Conservation (phyloP, 2,888 invertebrate genomes). For the Synergus japonicus region DNA sequence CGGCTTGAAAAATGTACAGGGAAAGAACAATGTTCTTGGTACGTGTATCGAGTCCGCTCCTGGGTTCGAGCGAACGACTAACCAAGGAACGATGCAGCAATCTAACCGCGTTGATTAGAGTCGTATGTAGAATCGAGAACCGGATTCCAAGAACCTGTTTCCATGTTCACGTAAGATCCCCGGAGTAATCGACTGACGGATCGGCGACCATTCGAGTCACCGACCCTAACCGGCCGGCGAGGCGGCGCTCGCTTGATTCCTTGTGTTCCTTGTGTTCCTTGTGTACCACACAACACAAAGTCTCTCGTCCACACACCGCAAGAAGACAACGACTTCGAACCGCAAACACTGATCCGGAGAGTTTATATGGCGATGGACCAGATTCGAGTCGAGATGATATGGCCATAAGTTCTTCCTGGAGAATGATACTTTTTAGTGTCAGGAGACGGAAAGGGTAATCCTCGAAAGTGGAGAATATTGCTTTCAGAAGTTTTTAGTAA, state of each 20-base stretch:
- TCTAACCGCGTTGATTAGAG: conserved; percentile 78
- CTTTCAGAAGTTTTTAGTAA: not conserved
- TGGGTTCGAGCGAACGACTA: conserved; percentile 45
- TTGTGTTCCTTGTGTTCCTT: conserved; percentile 17
- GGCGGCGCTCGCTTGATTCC: conserved; percentile 60
- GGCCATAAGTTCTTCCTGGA: conserved; percentile 18
- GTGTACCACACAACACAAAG: conserved; percentile 31
- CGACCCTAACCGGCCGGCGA: conserved; percentile 67
- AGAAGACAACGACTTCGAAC: conserved; percentile 6
- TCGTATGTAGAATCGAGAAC: conserved; percentile 78
- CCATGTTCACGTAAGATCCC: conserved; percentile 78
- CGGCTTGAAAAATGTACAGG: not conserved
- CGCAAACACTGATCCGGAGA: conserved; percentile 19
- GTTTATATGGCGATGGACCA: conserved; percentile 38
- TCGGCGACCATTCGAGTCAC: conserved; percentile 78
- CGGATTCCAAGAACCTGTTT: conserved; percentile 78
- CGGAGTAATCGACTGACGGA: conserved; percentile 78
- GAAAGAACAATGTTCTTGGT: conserved; percentile 39
- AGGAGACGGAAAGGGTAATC: conserved; percentile 29
- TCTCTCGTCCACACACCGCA: conserved; percentile 32
- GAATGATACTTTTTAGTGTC: conserved; percentile 32
- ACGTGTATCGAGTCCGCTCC: conserved; percentile 30
- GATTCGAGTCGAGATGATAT: conserved; percentile 37
- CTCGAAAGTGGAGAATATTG: not conserved
- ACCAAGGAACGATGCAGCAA: conserved; percentile 73